phyloP scores from a whole-genome alignment of 2,888 invertebrate genomes.

The Molanna angustata region DNA sequence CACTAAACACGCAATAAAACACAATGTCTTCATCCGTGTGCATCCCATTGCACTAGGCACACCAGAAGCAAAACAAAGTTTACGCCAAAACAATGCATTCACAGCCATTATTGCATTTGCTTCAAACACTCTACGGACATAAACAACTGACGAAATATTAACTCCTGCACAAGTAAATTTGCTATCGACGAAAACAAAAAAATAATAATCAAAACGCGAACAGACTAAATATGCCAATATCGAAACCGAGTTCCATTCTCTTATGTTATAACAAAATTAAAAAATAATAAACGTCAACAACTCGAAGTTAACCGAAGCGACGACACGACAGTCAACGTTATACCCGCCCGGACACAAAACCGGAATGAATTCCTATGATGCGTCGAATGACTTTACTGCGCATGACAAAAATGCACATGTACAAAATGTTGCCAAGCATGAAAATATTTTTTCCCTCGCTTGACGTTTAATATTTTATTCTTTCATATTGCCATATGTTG shows the following conservation, averaged over 20 bases:
- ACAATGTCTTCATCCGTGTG: slow-evolving; percentile 6
- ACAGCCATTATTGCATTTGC: slow-evolving; percentile 15
- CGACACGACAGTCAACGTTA: slow-evolving; percentile 1
- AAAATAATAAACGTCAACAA: slow-evolving; percentile 23
- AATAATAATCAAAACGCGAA: background rate
- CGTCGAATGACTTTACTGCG: slow-evolving; percentile 4
- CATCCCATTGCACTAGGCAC: slow-evolving; percentile 8
- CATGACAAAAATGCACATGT: slow-evolving; percentile 17
- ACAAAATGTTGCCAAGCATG: background rate
- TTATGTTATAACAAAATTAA: slow-evolving; percentile 7
- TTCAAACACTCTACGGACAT: slow-evolving; percentile 10
- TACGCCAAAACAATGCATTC: slow-evolving; percentile 13
- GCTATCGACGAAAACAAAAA: too few relatives aligned
- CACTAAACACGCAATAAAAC: slow-evolving; percentile 14
- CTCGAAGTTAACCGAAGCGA: slow-evolving; percentile 6
- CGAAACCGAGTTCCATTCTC: slow-evolving; percentile 15
- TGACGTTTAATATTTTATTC: too few relatives aligned
- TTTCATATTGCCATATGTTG: too few relatives aligned
- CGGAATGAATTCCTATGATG: slow-evolving; percentile 8
- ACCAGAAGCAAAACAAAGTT: slow-evolving; percentile 11
- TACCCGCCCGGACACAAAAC: slow-evolving; percentile 10
- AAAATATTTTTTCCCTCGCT: slow-evolving; percentile 5
- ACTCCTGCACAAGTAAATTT: too few relatives aligned
- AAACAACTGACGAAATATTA: background rate
- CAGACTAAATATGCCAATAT: background rate